These are phyloP conservation scores for Dolichallabes microphthalmus DNA, from an alignment of 2,113 vertebrate species.

Conservation along the genomic window DNA sequence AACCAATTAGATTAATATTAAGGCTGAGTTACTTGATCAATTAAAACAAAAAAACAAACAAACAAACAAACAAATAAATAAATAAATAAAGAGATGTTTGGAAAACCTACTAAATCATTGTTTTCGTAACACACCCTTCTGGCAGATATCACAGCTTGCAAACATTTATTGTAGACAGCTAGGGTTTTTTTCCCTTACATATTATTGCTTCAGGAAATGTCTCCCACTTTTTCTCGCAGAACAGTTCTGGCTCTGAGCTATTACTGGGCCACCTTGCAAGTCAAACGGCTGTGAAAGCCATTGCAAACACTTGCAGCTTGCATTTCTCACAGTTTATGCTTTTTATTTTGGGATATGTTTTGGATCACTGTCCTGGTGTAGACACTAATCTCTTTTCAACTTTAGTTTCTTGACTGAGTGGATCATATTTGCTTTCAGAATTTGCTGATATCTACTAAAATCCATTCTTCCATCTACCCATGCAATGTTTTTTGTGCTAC, in stretches of 20 bases:
- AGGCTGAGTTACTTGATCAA: not conserved
- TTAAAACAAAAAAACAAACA: not conserved
- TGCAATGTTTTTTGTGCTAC: not conserved
- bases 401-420: not conserved
- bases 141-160: not conserved
- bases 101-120: not conserved
- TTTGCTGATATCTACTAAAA: not conserved
- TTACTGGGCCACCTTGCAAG: not conserved
- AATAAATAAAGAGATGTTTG: not conserved
- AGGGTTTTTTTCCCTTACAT: too few species aligned
- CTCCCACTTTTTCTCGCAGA: not conserved
- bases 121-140: not conserved
- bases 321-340: not conserved
- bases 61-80: not conserved
- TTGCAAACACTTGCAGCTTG: not conserved
- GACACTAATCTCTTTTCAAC: not conserved
- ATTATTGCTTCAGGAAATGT: too few species aligned
- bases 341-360: not conserved
- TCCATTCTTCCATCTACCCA: not conserved
- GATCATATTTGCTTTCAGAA: not conserved
- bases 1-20: not conserved
- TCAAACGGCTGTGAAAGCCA: not conserved
- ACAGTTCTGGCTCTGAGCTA: not conserved
- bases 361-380: not conserved
- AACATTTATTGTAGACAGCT: not conserved